These are phyloP conservation scores for Sinopyrophorus schimmeli DNA, from an alignment of 2,888 invertebrate species.

Conservation along the genomic window DNA sequence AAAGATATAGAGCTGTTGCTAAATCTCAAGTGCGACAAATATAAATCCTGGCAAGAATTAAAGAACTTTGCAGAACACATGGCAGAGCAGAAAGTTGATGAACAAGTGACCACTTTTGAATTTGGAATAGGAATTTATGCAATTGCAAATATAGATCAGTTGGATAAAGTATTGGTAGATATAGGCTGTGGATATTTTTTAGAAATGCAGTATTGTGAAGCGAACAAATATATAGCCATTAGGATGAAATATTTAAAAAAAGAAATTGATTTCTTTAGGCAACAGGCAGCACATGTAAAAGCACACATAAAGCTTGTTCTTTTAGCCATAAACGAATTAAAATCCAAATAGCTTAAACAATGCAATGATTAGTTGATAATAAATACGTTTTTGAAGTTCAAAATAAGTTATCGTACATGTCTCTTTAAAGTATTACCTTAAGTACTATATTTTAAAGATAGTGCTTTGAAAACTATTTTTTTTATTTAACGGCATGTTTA, in stretches of 20 bases:
- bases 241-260: constrained; percentile 46
- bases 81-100: constrained; percentile 45
- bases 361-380: no score
- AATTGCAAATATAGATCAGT: constrained; percentile 46
- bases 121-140: constrained; percentile 42
- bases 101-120: constrained; percentile 29
- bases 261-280: constrained; percentile 50
- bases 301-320: constrained; percentile 53
- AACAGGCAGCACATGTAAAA: constrained; percentile 51
- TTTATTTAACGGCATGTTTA: no score
- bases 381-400: no score
- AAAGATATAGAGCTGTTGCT: constrained; percentile 46
- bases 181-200: constrained; percentile 50
- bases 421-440: no score
- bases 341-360: no score
- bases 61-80: constrained; percentile 44
- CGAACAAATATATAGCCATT: constrained; percentile 51
- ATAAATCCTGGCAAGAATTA: constrained; percentile 50
- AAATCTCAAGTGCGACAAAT: constrained; percentile 40
- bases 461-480: no score
- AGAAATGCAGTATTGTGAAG: constrained; percentile 52
- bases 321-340: constrained; percentile 51
- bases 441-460: no score
- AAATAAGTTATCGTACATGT: no score
- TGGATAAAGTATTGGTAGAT: constrained; percentile 44